phyloP scores from a whole-genome alignment of 2,113 vertebrate genomes.

The Myotis yumanensis region DNA sequence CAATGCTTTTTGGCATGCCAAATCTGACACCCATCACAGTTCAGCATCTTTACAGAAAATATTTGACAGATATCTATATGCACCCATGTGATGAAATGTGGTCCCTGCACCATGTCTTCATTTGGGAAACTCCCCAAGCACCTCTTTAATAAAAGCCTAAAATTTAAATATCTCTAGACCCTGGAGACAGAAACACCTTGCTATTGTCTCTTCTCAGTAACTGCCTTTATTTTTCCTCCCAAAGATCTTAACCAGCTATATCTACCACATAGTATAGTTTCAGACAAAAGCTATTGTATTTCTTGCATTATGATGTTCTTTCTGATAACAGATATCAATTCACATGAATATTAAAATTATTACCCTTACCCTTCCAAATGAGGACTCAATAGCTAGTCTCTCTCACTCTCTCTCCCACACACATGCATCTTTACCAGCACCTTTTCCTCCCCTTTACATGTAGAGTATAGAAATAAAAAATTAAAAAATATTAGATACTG shows the following conservation, averaged over 20 bases:
- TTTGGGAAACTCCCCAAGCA: conserved; percentile 22
- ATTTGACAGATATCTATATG: background rate
- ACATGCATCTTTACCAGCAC: background rate
- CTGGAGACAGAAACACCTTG: conserved; percentile 11
- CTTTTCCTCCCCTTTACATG: conserved; percentile 65
- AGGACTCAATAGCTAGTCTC: conserved; percentile 44
- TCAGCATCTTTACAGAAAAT: conserved; percentile 36
- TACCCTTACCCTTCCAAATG: conserved; percentile 65
- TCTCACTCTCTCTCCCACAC: too few species aligned
- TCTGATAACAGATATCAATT: conserved; percentile 67
- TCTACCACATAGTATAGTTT: background rate
- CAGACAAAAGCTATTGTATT: conserved; percentile 34
- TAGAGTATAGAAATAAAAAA: conserved; percentile 77
- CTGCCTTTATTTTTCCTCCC: background rate
- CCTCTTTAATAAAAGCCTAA: conserved; percentile 47
- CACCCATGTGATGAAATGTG: background rate
- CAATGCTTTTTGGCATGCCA: conserved; percentile 42
- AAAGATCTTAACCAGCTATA: background rate
- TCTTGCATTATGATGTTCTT: conserved; percentile 44
- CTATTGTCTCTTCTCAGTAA: conserved; percentile 39
- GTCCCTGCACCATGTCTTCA: background rate
- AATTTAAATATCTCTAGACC: conserved; percentile 42
- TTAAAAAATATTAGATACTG: conserved; percentile 84
- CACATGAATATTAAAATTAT: conserved; percentile 73
- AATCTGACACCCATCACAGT: conserved; percentile 9